Base-by-base conservation (phyloP, 2,113 vertebrate species). In the Merops nubicus region DNA sequence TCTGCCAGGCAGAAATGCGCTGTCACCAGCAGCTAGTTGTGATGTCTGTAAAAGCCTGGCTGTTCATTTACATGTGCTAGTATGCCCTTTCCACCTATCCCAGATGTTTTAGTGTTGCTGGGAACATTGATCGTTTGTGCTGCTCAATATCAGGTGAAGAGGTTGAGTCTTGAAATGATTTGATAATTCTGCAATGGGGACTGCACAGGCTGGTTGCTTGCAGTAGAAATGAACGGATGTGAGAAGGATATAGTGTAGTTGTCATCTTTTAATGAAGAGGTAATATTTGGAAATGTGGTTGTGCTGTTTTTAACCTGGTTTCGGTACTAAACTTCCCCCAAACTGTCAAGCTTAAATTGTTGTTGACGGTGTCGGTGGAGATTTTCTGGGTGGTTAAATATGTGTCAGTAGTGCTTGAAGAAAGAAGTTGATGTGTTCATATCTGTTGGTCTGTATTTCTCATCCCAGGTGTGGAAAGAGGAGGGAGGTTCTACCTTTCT, bases 111-210 rank as follows among this genome's bases (percentile, higher is more conserved):
- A 92, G 82, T 65, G 68, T 76, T 31, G 6, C 78, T 96, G 63
- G 50, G 34, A 95, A 43, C 88, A 67, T 91, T 48, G 90, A 88
- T 91, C 50, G 15, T 93, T 86, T 59, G 59, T 85, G 59, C 82
- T 95, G 68, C 82, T 95, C 90, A 40, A n/a, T 96, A 83, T 62
- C 63, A 50, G 94, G 88, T 93, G 78, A 95, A 95, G 94, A 96
- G 95, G 89, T 83, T 95, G 91, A 59, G 79, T 86, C 86, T 86
- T 86, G 56, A 79, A 82, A 69, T 85, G 31, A 88, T 96, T 78
- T 93, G 89, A 22, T 97, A 92, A 85, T 91, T 93, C 83, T 89
- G 64, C 65, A 72, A 3, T 1, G 8, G 48, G 83, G 79, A 57
- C 64, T 57, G 74, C 59, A 17, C 23, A 15, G 47, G 29, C 60